Evolutionary conservation across 1,140 invertebrate genomes (phyloP).

Genomic region (Dufourea novaeangliae): DNA sequence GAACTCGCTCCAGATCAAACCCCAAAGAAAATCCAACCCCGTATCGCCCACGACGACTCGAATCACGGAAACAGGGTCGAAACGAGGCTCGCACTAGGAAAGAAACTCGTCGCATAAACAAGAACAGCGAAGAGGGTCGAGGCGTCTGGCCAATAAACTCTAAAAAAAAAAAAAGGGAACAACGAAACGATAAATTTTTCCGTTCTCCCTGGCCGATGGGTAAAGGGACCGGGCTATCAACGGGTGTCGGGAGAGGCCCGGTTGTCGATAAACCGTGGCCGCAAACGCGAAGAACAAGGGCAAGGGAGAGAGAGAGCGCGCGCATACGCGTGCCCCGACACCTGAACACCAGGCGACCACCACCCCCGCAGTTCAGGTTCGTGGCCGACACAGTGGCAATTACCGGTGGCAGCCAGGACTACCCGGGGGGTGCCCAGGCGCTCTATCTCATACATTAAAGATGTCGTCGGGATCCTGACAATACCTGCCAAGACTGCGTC

Average conservation of each 20-base stretch:
- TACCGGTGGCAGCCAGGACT: constrained; percentile 44
- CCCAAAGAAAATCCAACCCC: too few species aligned
- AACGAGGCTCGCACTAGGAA: constrained; percentile 4
- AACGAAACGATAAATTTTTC: constrained; percentile 26
- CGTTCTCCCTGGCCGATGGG: not conserved
- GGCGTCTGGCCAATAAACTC: constrained; percentile 15
- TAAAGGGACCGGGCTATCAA: not conserved
- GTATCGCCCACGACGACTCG: not conserved
- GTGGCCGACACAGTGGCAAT: constrained; percentile 50
- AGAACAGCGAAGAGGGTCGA: not conserved
- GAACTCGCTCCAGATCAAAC: too few species aligned
- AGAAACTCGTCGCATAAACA: constrained; percentile 16
- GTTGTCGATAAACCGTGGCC: not conserved
- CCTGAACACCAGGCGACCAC: constrained; percentile 1
- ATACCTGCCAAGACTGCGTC: constrained; percentile 78
- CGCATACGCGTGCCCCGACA: not conserved
- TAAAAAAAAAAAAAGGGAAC: not conserved
- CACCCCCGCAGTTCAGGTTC: not conserved
- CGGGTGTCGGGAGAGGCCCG: not conserved
- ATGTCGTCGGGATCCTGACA: constrained; percentile 72
- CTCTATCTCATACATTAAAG: constrained; percentile 77
- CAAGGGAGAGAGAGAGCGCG: not conserved
- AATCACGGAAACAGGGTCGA: not conserved
- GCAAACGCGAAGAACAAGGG: not conserved
- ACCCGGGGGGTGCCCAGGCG: constrained; percentile 21